Evolutionary conservation across 2,888 invertebrate species (phyloP).

Genomic region (Agrochola macilenta): DNA sequence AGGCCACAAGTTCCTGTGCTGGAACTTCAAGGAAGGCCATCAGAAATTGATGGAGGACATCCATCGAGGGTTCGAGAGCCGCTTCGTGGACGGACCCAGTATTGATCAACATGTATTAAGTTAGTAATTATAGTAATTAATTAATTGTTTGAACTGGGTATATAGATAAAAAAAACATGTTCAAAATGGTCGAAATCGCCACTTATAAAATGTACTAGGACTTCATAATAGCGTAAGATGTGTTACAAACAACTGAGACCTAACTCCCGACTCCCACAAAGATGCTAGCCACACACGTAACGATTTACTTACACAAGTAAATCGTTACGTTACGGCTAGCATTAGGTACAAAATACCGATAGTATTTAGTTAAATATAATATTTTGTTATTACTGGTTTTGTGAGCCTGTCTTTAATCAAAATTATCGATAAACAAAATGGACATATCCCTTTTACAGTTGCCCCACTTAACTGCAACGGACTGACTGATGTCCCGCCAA

Average conservation of each 20-base stretch:
- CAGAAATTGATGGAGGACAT: constrained; percentile 76
- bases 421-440: too few relatives aligned
- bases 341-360: background rate
- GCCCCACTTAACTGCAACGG: constrained; percentile 27
- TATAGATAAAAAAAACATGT: background rate
- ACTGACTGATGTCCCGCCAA: constrained; percentile 31
- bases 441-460: constrained; percentile 28
- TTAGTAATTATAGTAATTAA: too few relatives aligned
- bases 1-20: constrained; percentile 76
- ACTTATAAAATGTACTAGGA: constrained; percentile 12
- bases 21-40: constrained; percentile 81
- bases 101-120: constrained; percentile 83
- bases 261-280: too few relatives aligned
- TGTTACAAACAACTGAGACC: background rate
- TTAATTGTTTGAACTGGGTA: background rate
- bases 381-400: background rate
- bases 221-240: background rate
- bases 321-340: too few relatives aligned
- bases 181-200: too few relatives aligned
- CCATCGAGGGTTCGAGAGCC: constrained; percentile 66
- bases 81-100: constrained; percentile 79
- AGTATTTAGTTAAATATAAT: background rate
- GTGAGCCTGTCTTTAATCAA: background rate
- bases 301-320: too few relatives aligned
- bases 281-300: too few relatives aligned